phyloP scores from a whole-genome alignment of 2,888 invertebrate species.

The Platycheirus albimanus region DNA sequence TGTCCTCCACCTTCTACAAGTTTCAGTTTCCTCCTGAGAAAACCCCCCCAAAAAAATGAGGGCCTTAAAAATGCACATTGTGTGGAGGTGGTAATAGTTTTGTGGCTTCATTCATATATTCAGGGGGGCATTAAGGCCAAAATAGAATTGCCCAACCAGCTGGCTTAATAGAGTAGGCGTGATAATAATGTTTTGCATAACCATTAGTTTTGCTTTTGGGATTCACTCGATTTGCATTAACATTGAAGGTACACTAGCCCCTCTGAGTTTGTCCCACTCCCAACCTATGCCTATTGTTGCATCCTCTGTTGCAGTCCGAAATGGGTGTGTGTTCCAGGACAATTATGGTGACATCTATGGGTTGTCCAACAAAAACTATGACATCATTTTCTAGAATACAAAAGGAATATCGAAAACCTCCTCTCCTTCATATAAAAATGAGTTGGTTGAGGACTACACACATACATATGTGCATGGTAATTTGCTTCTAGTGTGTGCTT shows the following conservation, averaged over 20 bases:
- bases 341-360: slow-evolving; percentile 18
- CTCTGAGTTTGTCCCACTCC: not conserved
- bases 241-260: not conserved
- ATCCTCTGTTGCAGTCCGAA: slow-evolving; percentile 18
- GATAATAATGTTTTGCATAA: slow-evolving; percentile 58
- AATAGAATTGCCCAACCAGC: not conserved
- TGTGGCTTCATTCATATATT: slow-evolving; percentile 51
- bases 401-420: slow-evolving; percentile 6
- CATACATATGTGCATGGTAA: slow-evolving; percentile 28
- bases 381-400: slow-evolving; percentile 3
- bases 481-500: not conserved
- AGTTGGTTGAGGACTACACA: too few species aligned
- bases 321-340: not conserved
- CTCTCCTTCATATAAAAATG: too few species aligned
- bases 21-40: slow-evolving; percentile 13
- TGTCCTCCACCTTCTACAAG: not conserved
- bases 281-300: not conserved
- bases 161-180: slow-evolving; percentile 36
- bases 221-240: slow-evolving; percentile 39
- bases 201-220: slow-evolving; percentile 54
- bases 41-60: slow-evolving; percentile 7
- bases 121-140: slow-evolving; percentile 2
- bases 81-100: slow-evolving; percentile 54
- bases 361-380: slow-evolving; percentile 2
- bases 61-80: slow-evolving; percentile 1